These are phyloP conservation scores for Gymnorhina tibicen DNA, from an alignment of 2,113 vertebrate species.

Conservation along the genomic window DNA sequence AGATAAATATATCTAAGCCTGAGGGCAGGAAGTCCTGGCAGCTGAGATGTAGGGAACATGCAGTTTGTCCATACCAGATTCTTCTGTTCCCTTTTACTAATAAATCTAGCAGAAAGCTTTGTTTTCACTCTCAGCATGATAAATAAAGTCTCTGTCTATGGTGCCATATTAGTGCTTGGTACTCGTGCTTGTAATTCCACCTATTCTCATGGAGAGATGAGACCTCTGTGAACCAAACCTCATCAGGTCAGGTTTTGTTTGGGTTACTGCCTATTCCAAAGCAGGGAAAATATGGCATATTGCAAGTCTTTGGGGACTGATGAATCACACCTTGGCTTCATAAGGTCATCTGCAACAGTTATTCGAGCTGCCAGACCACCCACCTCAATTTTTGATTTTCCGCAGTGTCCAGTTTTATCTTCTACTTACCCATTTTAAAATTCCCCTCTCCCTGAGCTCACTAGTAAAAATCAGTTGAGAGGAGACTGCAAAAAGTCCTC, in stretches of 20 bases:
- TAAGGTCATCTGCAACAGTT: conserved; percentile 13
- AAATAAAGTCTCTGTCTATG: conserved; percentile 44
- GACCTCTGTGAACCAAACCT: conserved; percentile 29
- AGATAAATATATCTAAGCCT: conserved; percentile 48
- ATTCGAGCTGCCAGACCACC: conserved; percentile 26
- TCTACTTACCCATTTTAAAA: neutral
- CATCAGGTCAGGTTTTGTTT: conserved; percentile 45
- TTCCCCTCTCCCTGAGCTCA: fast-evolving
- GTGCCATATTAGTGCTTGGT: neutral
- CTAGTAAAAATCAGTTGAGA: neutral
- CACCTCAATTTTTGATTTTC: conserved; percentile 23
- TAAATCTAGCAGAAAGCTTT: conserved; percentile 53
- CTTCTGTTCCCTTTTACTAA: conserved; percentile 54
- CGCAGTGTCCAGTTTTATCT: neutral
- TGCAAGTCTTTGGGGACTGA: conserved; percentile 21
- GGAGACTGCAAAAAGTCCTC: neutral
- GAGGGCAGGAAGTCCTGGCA: conserved; percentile 55
- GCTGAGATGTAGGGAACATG: conserved; percentile 17
- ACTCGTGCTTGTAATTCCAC: neutral
- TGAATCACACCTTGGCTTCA: conserved; percentile 5
- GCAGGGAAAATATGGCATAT: neutral
- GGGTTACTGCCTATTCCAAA: neutral
- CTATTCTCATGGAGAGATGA: conserved; percentile 20
- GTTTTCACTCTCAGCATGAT: conserved; percentile 50
- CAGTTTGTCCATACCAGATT: conserved; percentile 43